Evolutionary conservation across 2,113 vertebrate species (phyloP).

Genomic region (Suncus etruscus): DNA sequence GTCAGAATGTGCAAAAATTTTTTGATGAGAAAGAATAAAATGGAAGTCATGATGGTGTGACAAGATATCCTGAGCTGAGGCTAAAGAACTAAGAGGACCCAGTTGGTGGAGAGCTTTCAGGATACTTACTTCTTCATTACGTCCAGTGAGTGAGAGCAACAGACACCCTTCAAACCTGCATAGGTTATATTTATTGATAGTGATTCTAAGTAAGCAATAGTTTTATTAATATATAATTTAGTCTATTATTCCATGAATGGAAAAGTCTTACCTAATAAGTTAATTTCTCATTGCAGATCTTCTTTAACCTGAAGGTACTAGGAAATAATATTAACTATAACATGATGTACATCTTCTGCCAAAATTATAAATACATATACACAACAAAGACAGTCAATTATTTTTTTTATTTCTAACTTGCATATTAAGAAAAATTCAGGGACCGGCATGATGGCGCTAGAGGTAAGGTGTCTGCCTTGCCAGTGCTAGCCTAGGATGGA

Average conservation of each 20-base stretch:
- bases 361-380: background rate
- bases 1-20: background rate
- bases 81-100: background rate
- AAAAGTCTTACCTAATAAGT: conserved; percentile 25
- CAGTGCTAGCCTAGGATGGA: too few relatives aligned
- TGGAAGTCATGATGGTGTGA: background rate
- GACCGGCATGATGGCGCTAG: too few relatives aligned
- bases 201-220: background rate
- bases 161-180: background rate
- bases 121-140: background rate
- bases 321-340: conserved; percentile 32
- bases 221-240: background rate
- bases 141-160: background rate
- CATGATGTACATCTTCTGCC: background rate
- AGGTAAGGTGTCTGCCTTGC: too few relatives aligned
- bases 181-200: background rate
- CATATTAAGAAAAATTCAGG: background rate
- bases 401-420: conserved; percentile 34
- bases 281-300: background rate
- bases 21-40: background rate
- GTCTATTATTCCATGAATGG: background rate
- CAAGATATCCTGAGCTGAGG: background rate
- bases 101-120: background rate
- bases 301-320: background rate
- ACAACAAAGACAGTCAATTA: background rate